Evolutionary conservation across 2,888 invertebrate genomes (phyloP), one percentile per base, ranked within the genome.

Genomic region (Xanthia icteritia): DNA sequence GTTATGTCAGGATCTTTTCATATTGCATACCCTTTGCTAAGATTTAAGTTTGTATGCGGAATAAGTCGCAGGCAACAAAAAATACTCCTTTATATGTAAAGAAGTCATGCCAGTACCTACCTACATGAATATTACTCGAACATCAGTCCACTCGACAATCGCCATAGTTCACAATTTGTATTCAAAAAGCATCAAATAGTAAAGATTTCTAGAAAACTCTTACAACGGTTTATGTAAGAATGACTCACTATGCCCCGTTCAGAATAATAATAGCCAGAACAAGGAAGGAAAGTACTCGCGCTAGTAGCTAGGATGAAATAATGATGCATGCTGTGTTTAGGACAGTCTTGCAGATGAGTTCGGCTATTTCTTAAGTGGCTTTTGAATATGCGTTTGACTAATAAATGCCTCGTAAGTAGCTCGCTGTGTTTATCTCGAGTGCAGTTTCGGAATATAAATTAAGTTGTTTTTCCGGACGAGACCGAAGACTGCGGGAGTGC

Each of bases 201-300:
- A 42, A 81, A 83, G 84, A 83, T 85, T 85, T 85, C 77, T 86
- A 89, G 88, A 89, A 91, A 89, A 86, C 84, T 82, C 76, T 88
- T 86, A 82, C 84, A 88, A 81, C 64, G 48, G 82, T 81, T 91
- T 92, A 91, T 86, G 87, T 89, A 90, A 91, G 71, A 84, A 83
- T 92, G 92, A 91, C 77, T 91, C 91, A 91, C 65, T n/a, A 66
- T 36, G 56, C 67, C 6, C 20, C 73, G 83, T 78, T 79, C 83
- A 78, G 91, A 90, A 91, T 91, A 77, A 73, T 85, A 89, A 90
- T 87, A 66, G 70, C 11, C 27, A 60, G 76, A 56, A 82, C 72
- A 54, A 85, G 88, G 88, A 89, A 86, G 79, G 88, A 86, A 85
- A 88, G 89, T 86, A 77, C 63, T 85, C 36, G 48, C 36, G 42